Evolutionary conservation across 2,113 vertebrate genomes (phyloP).

Genomic region (Struthidea cinerea): DNA sequence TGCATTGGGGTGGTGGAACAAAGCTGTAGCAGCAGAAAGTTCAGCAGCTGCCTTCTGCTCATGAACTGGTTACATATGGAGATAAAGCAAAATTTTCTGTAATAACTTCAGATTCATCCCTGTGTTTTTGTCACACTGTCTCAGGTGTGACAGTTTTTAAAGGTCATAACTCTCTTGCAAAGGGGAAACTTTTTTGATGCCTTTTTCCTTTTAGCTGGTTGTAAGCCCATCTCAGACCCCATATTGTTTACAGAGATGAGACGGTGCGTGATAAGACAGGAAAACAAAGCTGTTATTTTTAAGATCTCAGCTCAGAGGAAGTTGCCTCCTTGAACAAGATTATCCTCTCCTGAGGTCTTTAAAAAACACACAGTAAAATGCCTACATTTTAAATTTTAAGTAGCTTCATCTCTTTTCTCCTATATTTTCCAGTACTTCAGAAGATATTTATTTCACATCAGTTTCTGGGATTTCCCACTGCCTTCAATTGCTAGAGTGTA

Average conservation of each 20-base stretch:
- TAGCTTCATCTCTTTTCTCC: not conserved
- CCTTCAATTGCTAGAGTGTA: not conserved
- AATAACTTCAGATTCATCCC: not conserved
- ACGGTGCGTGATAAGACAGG: not conserved
- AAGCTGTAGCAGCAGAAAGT: not conserved
- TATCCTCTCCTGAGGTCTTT: not conserved
- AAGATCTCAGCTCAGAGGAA: not conserved
- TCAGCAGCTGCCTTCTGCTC: not conserved
- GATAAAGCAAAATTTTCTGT: not conserved
- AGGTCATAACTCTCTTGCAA: not conserved
- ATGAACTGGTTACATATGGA: not conserved
- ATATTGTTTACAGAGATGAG: not conserved
- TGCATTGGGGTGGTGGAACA: not conserved
- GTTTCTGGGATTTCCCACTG: not conserved
- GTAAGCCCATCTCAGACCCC: not conserved
- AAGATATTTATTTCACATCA: not conserved
- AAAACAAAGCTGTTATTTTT: conserved; percentile 6
- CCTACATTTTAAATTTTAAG: not conserved
- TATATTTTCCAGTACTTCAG: not conserved
- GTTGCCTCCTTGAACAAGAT: not conserved
- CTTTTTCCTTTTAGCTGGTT: not conserved
- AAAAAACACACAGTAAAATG: not conserved
- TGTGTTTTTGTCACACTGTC: not conserved
- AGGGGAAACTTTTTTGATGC: not conserved
- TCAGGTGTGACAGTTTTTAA: not conserved